Evolutionary conservation across 1,140 invertebrate species (phyloP).

Genomic region (Bombus waltoni): DNA sequence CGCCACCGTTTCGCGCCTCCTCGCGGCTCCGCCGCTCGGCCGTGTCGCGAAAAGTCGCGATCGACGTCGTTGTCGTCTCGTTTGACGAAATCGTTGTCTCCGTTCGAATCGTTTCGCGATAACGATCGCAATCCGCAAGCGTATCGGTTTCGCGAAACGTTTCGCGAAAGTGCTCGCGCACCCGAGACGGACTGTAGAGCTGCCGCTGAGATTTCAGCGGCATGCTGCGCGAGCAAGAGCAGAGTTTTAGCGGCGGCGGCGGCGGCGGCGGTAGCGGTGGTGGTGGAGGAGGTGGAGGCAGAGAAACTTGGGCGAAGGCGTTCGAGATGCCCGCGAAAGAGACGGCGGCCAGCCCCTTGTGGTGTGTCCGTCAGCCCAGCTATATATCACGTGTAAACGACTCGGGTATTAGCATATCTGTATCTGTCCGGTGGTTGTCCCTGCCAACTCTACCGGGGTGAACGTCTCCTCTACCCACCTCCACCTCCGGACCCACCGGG

Average conservation of each 20-base stretch:
- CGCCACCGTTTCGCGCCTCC: no score
- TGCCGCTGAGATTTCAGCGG: conserved; percentile 62
- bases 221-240: conserved; percentile 31
- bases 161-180: neutral
- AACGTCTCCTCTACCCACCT: conserved; percentile 63
- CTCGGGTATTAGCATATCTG: conserved; percentile 77
- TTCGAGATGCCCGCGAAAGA: conserved; percentile 61
- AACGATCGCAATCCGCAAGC: neutral
- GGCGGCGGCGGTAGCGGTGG: neutral
- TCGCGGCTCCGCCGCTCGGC: neutral
- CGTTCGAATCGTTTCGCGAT: neutral
- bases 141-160: neutral
- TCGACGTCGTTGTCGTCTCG: neutral
- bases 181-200: conserved; percentile 25
- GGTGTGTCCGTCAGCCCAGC: conserved; percentile 72
- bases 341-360: conserved; percentile 63
- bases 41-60: no score
- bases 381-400: conserved; percentile 79
- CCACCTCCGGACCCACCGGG: conserved; percentile 28
- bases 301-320: conserved; percentile 24
- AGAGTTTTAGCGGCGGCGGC: neutral
- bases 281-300: neutral
- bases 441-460: conserved; percentile 72
- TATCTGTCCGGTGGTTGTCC: conserved; percentile 75
- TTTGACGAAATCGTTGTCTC: neutral